Percentiles rank a stretch among this genome's conserved stretches.
These are phyloP conservation scores for Nephila pilipes DNA, from an alignment of 1,140 invertebrate species.

Conservation along the genomic window DNA sequence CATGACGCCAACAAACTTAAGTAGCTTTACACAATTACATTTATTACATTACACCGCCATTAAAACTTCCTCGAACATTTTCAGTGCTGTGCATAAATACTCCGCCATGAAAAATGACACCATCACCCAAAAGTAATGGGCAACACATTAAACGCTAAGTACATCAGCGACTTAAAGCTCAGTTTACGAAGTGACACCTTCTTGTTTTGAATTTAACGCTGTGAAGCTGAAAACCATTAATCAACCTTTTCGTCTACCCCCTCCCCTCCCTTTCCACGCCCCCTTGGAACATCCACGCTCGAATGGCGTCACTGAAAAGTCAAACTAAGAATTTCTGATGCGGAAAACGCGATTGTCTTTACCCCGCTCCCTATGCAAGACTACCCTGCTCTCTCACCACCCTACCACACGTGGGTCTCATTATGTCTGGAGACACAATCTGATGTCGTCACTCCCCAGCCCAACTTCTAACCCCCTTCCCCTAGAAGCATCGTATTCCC, in stretches of 20 bases:
- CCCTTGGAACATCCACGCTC: constrained; percentile 37
- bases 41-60: too few species aligned
- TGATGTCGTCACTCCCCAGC: constrained; percentile 35
- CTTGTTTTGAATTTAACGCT: constrained; percentile 55
- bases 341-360: constrained; percentile 68
- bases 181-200: constrained; percentile 34
- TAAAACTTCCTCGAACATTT: not conserved
- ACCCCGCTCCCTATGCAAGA: constrained; percentile 7
- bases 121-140: constrained; percentile 20
- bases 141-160: constrained; percentile 41
- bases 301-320: constrained; percentile 49
- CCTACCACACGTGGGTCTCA: not conserved
- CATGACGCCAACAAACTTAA: not conserved
- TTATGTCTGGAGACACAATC: constrained; percentile 39
- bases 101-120: not conserved
- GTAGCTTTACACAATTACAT: not conserved
- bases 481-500: not conserved
- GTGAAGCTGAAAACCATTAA: constrained; percentile 28
- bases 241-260: not conserved
- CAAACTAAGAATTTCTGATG: constrained; percentile 67
- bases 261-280: not conserved
- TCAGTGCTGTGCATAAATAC: not conserved
- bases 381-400: not conserved
- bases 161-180: constrained; percentile 8
- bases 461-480: too few species aligned